phyloP scores from a whole-genome alignment of 2,797 vertebrate species.

The Sphenodon punctatus region DNA sequence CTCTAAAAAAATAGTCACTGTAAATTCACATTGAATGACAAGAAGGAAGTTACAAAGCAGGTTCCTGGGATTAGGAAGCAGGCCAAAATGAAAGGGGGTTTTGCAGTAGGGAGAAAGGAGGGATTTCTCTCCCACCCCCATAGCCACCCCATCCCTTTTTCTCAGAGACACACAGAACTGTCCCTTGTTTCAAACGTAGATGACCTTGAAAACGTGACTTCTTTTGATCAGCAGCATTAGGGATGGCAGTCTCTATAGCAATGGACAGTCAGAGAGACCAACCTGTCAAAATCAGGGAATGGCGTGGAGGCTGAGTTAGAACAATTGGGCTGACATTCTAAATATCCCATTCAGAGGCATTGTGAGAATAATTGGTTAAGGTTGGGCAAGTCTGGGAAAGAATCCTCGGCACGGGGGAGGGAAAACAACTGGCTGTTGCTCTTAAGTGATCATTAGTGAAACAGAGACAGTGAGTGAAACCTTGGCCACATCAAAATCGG shows the following conservation, averaged over 20 bases:
- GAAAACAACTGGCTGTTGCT: conserved; percentile 20
- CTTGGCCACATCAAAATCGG: no score
- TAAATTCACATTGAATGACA: background rate
- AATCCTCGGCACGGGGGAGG: background rate
- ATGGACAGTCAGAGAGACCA: conserved; percentile 23
- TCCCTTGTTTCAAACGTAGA: conserved; percentile 17
- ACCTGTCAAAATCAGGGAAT: conserved; percentile 36
- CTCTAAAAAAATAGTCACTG: background rate
- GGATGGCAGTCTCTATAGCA: conserved; percentile 49
- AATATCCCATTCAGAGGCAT: background rate
- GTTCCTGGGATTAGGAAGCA: background rate
- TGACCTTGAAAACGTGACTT: conserved; percentile 26
- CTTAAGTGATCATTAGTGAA: background rate
- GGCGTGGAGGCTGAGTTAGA: conserved; percentile 20
- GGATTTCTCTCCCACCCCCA: background rate
- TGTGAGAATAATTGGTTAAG: conserved; percentile 60
- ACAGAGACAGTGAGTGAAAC: background rate
- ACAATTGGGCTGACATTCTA: conserved; percentile 50
- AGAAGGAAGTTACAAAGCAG: background rate
- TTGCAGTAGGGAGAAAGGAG: background rate
- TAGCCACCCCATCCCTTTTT: background rate
- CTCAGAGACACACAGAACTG: background rate
- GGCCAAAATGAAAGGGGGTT: background rate
- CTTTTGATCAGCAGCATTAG: conserved; percentile 60
- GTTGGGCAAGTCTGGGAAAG: conserved; percentile 49